Evolutionary conservation across 2,888 invertebrate genomes (phyloP), one percentile per base, ranked within the genome.

Genomic region (Apamea monoglypha): DNA sequence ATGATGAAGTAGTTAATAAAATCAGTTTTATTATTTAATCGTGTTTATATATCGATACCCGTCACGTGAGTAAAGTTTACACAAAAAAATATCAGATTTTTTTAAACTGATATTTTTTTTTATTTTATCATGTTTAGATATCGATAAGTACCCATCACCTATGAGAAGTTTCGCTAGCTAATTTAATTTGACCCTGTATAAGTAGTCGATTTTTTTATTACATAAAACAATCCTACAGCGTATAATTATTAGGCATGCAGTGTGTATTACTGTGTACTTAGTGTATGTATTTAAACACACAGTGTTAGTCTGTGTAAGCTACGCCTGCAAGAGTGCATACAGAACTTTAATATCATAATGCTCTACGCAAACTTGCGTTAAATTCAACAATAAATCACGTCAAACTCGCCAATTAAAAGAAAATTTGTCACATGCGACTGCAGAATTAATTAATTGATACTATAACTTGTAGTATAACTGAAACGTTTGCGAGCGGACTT

Each of bases 361-460:
- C 44, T 69, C 1, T 66, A 81, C 66, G 75, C 76, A 84, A 81
- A 81, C 73, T 59, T 63, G 59, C 66, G 63, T 80, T 76, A 80
- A 71, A 76, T 63, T 50, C 44, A 78, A 78, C 63, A 78, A 86
- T 90, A 87, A 87, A 84, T 90, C 84, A 86, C 69, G 73, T 74
- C 70, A 81, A 84, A 67, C 63, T 81, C n/a, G 61, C 64, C 82
- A 87, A 89, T 88, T 84, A 89, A 80, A 83, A 76, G 66, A 74
- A 81, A 82, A 88, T 89, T 84, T 86, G 86, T 87, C 88, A 88
- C 82, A 76, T 85, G 76, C 74, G 75, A 90, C 85, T 82, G 87
- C 82, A 87, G 86, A 82, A 90, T 88, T 85, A 91, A 93, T 93
- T 91, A 94, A 93, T 93, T 89, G 87, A 87, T 81, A 84, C 85